Base-by-base conservation (phyloP, 2,797 vertebrate species). In the Acipenser ruthenus region DNA sequence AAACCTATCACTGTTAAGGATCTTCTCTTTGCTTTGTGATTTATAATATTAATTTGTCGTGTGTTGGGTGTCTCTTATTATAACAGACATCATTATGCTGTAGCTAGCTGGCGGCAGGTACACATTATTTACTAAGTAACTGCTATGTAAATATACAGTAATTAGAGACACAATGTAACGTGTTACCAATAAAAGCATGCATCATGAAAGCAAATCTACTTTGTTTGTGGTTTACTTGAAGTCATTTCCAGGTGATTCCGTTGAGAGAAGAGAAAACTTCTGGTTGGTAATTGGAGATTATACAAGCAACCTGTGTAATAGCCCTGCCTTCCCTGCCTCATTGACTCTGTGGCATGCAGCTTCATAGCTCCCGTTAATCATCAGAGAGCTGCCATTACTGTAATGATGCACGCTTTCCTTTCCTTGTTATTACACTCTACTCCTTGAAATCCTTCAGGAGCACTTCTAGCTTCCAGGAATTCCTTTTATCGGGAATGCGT, bases 351-450 rank as follows among this genome's bases (percentile, higher is more conserved):
- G 62, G 67, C 52, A 63, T 68, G 58, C 52, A n/a, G 51, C 63
- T 63, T 58, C 49, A 49, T 68, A 52, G 55, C 47, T 68, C 49
- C 48, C 50, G 13, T 60, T 52, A 62, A 67, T 67, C 52, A 64
- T 13, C 48, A 6, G 13, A 55, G 52, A 58, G 49, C 50, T 53
- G 51, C 49, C 15, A 11, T 51, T 18, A 23, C 6, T 49, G 60
- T 11, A n/a, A 49, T 56, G 37, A 37, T 11, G 8, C n/a, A 58
- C 37, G 55, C 62, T 13, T 64, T 68, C 53, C 48, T 64, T 63
- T 66, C 9, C 6, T 48, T 59, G 37, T 6, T 49, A n/a, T 68
- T 18, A 23, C 52, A 48, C 51, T 23, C 63, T 64, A 7, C 8
- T 18, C 60, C 60, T 37, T n/a, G 60, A 62, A 62, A n/a, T 62